Percentiles rank a stretch among this genome's conserved stretches.
These are phyloP conservation scores for Mesoclemmys tuberculata DNA, from an alignment of 2,113 vertebrate genomes.

Conservation along the genomic window DNA sequence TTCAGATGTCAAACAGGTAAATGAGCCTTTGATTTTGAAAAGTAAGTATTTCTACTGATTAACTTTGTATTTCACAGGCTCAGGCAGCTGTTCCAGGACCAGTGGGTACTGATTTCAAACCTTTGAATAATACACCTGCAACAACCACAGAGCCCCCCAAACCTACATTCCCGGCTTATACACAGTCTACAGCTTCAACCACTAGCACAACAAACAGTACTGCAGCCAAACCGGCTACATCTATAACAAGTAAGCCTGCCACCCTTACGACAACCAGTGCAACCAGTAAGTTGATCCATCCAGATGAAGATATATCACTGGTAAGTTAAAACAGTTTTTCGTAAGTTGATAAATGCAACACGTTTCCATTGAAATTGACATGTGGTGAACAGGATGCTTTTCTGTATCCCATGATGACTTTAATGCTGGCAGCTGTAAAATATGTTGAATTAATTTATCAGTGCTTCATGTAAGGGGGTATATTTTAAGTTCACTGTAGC, in stretches of 20 bases:
- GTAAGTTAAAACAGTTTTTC: slow-evolving; percentile 85
- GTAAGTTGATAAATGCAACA: neutral
- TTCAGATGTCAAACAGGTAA: slow-evolving; percentile 41
- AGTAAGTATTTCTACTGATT: slow-evolving; percentile 43
- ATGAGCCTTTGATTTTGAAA: neutral
- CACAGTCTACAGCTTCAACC: slow-evolving; percentile 91
- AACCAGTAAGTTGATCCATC: slow-evolving; percentile 99
- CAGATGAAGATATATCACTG: slow-evolving; percentile 99
- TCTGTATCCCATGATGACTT: neutral
- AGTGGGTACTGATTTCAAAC: slow-evolving; percentile 90
- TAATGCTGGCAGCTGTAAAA: accelerated
- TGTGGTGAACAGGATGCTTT: neutral
- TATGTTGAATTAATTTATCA: neutral
- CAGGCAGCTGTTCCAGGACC: slow-evolving; percentile 90
- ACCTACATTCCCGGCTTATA: slow-evolving; percentile 98
- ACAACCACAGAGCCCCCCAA: slow-evolving; percentile 92
- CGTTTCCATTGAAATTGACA: neutral
- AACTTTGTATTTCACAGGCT: slow-evolving; percentile 82
- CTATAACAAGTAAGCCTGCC: slow-evolving; percentile 98
- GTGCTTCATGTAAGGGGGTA: neutral
- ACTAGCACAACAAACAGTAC: slow-evolving; percentile 95
- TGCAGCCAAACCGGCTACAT: slow-evolving; percentile 93
- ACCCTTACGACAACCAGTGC: slow-evolving; percentile 98
- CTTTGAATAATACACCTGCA: slow-evolving; percentile 86
- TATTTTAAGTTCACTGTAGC: neutral